A percentile compares a stretch with the other conserved stretches of the same genome.
Evolutionary conservation across 1,140 invertebrate genomes (phyloP).

Genomic region (Matsumurasca onukii): DNA sequence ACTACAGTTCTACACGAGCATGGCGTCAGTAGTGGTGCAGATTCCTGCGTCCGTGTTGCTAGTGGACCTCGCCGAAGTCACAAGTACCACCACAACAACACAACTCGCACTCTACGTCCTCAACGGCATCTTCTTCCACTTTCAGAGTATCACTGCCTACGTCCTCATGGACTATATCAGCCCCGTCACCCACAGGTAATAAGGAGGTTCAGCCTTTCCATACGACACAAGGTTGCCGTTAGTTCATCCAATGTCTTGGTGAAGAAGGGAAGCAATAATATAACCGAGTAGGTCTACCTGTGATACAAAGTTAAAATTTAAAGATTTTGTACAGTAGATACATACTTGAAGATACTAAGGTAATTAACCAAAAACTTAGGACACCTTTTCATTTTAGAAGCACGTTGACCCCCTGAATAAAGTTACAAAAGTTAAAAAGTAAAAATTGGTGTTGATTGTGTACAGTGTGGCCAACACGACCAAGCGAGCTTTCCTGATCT

Average conservation of each 20-base stretch:
- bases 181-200: slow-evolving; percentile 84
- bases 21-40: slow-evolving; percentile 77
- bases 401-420: no score
- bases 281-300: no score
- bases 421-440: no score
- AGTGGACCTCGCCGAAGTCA: slow-evolving; percentile 54
- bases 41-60: slow-evolving; percentile 71
- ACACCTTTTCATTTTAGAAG: no score
- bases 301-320: no score
- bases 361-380: no score
- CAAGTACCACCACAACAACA: slow-evolving; percentile 50
- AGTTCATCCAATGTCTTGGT: no score
- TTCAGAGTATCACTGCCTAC: slow-evolving; percentile 85
- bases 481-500: slow-evolving; percentile 81
- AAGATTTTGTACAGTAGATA: no score
- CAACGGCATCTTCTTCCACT: slow-evolving; percentile 83
- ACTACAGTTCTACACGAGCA: slow-evolving; percentile 81
- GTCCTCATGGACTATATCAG: slow-evolving; percentile 84
- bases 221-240: no score
- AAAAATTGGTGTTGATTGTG: slow-evolving; percentile 25
- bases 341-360: no score
- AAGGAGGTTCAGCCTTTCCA: no score
- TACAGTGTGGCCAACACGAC: slow-evolving; percentile 83
- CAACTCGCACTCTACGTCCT: slow-evolving; percentile 65
- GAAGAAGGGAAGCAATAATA: no score